Conservation (phyloP, 1,140 invertebrate species). For the Zaprionus capensis region DNA sequence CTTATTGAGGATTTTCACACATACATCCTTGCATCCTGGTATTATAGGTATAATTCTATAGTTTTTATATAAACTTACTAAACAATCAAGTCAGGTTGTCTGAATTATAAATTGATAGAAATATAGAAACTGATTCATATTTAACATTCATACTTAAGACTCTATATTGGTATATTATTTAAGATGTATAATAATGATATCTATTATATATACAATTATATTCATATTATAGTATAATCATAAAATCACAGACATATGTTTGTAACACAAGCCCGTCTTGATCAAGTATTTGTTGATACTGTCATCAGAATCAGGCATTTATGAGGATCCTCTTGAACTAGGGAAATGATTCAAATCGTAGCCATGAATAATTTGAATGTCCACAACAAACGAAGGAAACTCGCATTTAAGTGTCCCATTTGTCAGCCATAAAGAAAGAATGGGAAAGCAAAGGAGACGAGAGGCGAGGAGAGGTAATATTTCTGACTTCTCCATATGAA, state of each 20-base stretch:
- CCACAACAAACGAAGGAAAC: constrained; percentile 28
- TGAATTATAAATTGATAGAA: too few relatives aligned
- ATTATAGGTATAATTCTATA: too few relatives aligned
- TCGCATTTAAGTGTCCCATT: constrained; percentile 76
- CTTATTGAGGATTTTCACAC: too few relatives aligned
- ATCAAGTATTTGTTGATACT: not conserved
- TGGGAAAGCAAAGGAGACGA: not conserved
- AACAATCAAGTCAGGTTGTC: too few relatives aligned
- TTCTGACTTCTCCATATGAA: constrained; percentile 60
- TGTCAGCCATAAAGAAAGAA: constrained; percentile 66
- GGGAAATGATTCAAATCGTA: not conserved
- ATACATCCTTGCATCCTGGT: too few relatives aligned
- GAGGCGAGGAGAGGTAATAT: constrained; percentile 23
- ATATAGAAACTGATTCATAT: too few relatives aligned
- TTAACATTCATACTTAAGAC: too few relatives aligned
- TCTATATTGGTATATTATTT: too few relatives aligned
- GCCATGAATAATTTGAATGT: constrained; percentile 70
- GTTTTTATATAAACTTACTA: too few relatives aligned
- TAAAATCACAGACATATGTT: not conserved
- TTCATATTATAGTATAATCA: not conserved
- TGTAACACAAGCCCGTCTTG: not conserved
- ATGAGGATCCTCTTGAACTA: constrained; percentile 14
- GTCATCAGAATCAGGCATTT: not conserved
- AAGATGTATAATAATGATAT: too few relatives aligned
- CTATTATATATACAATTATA: too few relatives aligned